A percentile compares a stretch with the other conserved stretches of the same genome.
These are phyloP conservation scores for Drosophila demipolita DNA, from an alignment of 2,888 invertebrate species.

Conservation along the genomic window DNA sequence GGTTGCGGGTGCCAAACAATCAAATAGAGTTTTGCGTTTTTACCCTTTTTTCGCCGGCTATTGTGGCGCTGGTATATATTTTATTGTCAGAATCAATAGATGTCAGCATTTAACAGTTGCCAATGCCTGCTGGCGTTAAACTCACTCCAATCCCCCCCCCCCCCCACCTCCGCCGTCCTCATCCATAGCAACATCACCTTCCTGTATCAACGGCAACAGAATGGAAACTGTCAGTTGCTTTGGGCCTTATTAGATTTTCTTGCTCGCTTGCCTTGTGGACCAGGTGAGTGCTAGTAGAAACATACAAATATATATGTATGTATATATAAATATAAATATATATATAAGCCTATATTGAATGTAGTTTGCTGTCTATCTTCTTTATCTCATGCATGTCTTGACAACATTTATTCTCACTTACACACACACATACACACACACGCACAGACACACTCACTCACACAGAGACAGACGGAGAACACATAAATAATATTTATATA, in stretches of 20 bases:
- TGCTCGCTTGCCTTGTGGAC: conserved; percentile 4
- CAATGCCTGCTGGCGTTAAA: conserved; percentile 51
- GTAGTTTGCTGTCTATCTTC: conserved; percentile 14
- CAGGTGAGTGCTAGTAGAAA: conserved; percentile 44
- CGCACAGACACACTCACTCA: conserved; percentile 4
- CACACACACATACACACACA: conserved; percentile 17
- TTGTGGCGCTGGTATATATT: conserved; percentile 30
- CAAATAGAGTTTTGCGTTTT: conserved; percentile 55
- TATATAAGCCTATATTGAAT: conserved; percentile 2
- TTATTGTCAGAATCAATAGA: conserved; percentile 73
- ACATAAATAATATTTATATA: conserved; percentile 37
- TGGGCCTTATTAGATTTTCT: conserved; percentile 53
- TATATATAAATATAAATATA: too few species aligned
- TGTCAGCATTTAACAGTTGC: conserved; percentile 72
- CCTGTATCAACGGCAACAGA: background rate
- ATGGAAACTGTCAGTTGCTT: conserved; percentile 43
- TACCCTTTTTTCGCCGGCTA: conserved; percentile 24
- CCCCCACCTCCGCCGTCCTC: too few species aligned
- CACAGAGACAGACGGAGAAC: conserved; percentile 23
- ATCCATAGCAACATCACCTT: background rate
- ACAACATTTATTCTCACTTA: conserved; percentile 10
- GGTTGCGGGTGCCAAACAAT: conserved; percentile 57
- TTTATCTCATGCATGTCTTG: conserved; percentile 28
- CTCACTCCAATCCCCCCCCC: background rate
- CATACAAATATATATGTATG: conserved; percentile 11